Base-by-base conservation (phyloP, 2,888 invertebrate genomes). In the Alentia gelatinosa region DNA sequence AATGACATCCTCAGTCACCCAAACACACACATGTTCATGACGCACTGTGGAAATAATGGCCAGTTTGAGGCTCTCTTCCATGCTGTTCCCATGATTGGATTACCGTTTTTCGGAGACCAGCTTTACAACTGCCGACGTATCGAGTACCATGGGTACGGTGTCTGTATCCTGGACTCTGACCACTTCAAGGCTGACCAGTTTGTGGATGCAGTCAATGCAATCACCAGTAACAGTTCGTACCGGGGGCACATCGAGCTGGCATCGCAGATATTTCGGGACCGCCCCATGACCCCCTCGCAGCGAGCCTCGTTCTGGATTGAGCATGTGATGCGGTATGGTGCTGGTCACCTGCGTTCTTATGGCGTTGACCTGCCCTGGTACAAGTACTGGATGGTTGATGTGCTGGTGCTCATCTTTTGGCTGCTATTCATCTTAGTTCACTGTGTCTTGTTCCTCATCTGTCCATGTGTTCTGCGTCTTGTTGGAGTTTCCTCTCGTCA, bases 11-110 rank as follows among this genome's bases (percentile, higher is more conserved):
- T 94, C 12, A 93, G 90, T 15, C 93, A 94, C 86, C 88, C 83
- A 0, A 93, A 93, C 37, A 91, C 92, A 4, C 93, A 92, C 89
- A 89, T 93, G n/a, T 93, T 94, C 84, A 91, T 94, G 7, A 92
- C 93, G 12, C 94, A 94, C 63, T 93, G 93, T 83, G 94, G 94
- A 1, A 91, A 79, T 35, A 93, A 93, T 74, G 93, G 94, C 0
- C 91, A 91, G 19, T 93, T 91, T 90, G 94, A 94, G 84, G 93
- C 92, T 19, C 39, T 94, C n/a, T 93, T 92, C 42, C 92, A 93
- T 89, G 93, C 91, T 0, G 93, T 94, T 9, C 94, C 84, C 39
- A 93, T 94, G 90, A 83, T 94, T 12, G 91, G 92, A 0, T 68
- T 93, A 5, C 94, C 94, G 1, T 35, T 94, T 0, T 92, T 91